phyloP scores from a whole-genome alignment of 2,113 vertebrate genomes.

The Nicator chloris region DNA sequence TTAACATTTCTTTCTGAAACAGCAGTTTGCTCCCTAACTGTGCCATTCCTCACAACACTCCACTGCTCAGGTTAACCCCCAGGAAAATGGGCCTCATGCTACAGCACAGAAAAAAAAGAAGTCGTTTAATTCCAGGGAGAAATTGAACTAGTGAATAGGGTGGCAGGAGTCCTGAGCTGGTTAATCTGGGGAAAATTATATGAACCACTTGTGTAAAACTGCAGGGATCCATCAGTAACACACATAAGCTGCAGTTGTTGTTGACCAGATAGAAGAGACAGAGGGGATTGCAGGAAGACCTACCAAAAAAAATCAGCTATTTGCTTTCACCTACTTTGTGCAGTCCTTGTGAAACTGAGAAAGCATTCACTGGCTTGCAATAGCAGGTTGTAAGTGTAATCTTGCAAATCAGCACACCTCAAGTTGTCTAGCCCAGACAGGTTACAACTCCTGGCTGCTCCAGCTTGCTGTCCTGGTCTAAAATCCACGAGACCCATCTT shows the following conservation, averaged over 20 bases:
- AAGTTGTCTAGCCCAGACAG: rapidly evolving
- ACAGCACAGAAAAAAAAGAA: neutral
- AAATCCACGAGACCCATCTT: rapidly evolving
- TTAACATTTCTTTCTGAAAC: neutral
- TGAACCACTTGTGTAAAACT: neutral
- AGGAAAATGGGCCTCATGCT: neutral
- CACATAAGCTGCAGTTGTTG: rapidly evolving
- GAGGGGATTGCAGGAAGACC: neutral
- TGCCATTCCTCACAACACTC: neutral
- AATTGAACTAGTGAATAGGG: neutral
- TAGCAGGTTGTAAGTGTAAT: neutral
- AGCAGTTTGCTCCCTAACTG: neutral
- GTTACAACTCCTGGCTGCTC: neutral
- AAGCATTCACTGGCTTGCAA: neutral
- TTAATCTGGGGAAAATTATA: neutral
- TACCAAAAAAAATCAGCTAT: neutral
- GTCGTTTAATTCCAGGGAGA: neutral
- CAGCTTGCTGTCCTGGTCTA: neutral
- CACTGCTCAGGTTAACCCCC: neutral
- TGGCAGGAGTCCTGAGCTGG: neutral
- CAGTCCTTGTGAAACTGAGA: neutral
- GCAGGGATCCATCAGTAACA: neutral
- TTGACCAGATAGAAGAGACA: neutral
- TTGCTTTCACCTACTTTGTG: neutral
- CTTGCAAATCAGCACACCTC: neutral